phyloP scores from a whole-genome alignment of 2,888 invertebrate species.

The Latrodectus hesperus region DNA sequence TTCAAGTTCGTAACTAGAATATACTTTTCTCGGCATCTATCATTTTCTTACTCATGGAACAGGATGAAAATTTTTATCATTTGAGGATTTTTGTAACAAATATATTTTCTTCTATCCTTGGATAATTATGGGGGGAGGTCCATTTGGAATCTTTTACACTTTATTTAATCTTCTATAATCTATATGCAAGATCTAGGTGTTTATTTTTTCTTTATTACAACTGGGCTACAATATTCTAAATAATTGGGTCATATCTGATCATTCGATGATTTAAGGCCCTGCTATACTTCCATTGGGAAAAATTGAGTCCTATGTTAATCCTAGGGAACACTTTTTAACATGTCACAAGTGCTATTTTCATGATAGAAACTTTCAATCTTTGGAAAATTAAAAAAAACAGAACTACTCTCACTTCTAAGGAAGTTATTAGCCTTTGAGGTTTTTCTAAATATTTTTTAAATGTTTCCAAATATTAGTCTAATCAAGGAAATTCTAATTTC shows the following conservation, averaged over 20 bases:
- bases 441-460: too few species aligned
- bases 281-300: too few species aligned
- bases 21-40: slow-evolving; percentile 2
- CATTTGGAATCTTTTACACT: slow-evolving; percentile 34
- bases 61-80: background rate
- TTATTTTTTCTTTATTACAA: slow-evolving; percentile 30
- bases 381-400: too few species aligned
- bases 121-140: slow-evolving; percentile 18
- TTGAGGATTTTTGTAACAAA: background rate
- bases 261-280: too few species aligned
- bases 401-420: too few species aligned
- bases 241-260: background rate
- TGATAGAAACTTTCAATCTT: too few species aligned
- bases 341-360: too few species aligned
- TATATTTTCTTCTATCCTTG: background rate
- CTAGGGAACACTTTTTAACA: too few species aligned
- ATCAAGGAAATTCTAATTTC: too few species aligned
- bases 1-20: slow-evolving; percentile 10
- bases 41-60: slow-evolving; percentile 2
- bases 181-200: background rate
- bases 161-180: slow-evolving; percentile 29
- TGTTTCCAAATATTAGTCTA: too few species aligned
- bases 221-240: slow-evolving; percentile 11
- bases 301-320: too few species aligned
- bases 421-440: too few species aligned